Evolutionary conservation across 2,113 vertebrate genomes (phyloP), one percentile per base, ranked within the genome.

Genomic region (Xenus cinereus): DNA sequence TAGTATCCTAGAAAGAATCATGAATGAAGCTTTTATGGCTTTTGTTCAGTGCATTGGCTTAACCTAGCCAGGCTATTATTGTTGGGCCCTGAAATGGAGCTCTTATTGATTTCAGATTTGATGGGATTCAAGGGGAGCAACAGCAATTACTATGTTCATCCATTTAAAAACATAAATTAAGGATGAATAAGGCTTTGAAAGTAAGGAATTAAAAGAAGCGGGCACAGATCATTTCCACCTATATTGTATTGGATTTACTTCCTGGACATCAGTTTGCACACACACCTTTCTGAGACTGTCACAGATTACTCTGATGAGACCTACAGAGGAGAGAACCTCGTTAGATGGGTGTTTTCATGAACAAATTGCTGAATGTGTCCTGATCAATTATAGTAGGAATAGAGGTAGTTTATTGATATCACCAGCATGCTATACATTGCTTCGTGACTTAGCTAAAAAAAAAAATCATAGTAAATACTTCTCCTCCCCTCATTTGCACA

Each of bases 91-190:
- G 92, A 93, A 95, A 87, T 79, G 86, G 86, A 95, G 75, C 93
- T 89, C 63, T 45, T 89, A 90, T 80, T 87, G 96, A 95, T 97
- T 96, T 93, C 90, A 91, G 80, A 74, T 90, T 91, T 86, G 84
- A 95, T 91, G 45, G 53, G 90, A 95, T 97, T 95, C 93, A 91
- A 68, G 59, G 46, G 53, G 57, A 94, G 41, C 57, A 88, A 79
- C 90, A 90, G 74, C 94, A 95, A 81, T 95, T 94, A 95, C 73
- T 80, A 30, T 78, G 82, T 90, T 97, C 81, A 87, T 84, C 77
- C 82, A 87, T 96, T 95, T 95, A 87, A 95, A 94, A 97, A 85
- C 63, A 87, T 95, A 94, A 95, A 97, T 93, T 96, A 95, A 93
- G 87, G 74, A 41, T 79, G 60, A 95, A 95, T 96, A 91, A 92